These are phyloP conservation scores for Xestoiulus laeticollis DNA, from an alignment of 2,888 invertebrate species.

Conservation along the genomic window DNA sequence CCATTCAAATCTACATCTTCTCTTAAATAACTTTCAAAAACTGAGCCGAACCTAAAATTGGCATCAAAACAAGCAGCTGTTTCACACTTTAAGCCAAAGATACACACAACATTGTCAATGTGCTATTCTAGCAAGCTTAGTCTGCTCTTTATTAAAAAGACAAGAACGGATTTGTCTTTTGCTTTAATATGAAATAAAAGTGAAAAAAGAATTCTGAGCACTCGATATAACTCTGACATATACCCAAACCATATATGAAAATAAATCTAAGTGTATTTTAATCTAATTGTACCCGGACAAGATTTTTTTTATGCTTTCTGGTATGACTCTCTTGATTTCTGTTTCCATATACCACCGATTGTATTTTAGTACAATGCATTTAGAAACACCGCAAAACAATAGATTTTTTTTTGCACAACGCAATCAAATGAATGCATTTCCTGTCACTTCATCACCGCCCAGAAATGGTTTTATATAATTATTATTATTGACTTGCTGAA, in stretches of 20 bases:
- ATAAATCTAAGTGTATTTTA: slow-evolving; percentile 10
- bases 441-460: slow-evolving; percentile 35
- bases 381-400: not conserved
- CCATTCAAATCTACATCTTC: no score
- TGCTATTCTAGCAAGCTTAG: no score
- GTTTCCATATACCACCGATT: not conserved
- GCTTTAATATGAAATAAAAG: not conserved
- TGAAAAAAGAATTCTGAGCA: not conserved
- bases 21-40: no score
- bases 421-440: slow-evolving; percentile 41
- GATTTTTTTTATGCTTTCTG: not conserved
- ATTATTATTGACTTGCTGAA: not conserved
- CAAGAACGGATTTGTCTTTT: not conserved
- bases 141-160: not conserved
- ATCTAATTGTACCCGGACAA: slow-evolving; percentile 1
- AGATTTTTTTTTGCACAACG: not conserved
- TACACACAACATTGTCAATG: no score
- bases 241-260: not conserved
- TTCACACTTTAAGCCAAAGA: no score
- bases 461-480: slow-evolving; percentile 15
- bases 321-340: not conserved
- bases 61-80: no score
- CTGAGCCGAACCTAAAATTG: no score
- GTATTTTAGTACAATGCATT: not conserved
- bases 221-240: not conserved